Conservation (phyloP, 1,140 invertebrate genomes). For the Drosophila watanabei region DNA sequence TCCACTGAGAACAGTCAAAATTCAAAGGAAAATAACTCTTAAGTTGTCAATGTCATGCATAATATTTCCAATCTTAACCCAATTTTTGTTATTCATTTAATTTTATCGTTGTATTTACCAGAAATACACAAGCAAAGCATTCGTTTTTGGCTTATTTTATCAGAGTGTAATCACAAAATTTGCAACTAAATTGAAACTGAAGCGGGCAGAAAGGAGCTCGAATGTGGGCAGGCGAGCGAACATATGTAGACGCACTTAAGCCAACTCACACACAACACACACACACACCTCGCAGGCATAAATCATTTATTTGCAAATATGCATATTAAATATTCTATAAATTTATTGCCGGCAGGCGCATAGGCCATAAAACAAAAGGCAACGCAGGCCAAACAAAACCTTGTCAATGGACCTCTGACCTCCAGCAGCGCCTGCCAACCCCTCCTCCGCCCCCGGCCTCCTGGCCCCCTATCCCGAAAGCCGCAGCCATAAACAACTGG, state of each 20-base stretch:
- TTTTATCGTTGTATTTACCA: background rate
- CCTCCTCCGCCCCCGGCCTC: background rate
- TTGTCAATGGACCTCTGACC: slow-evolving; percentile 50
- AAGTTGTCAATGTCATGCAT: background rate
- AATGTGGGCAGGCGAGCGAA: slow-evolving; percentile 33
- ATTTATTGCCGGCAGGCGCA: slow-evolving; percentile 68
- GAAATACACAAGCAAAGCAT: background rate
- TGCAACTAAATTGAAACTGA: slow-evolving; percentile 55
- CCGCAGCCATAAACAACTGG: slow-evolving; percentile 61
- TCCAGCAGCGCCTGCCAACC: background rate
- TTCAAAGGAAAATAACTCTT: background rate
- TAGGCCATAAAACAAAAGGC: slow-evolving; percentile 63
- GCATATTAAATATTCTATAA: slow-evolving; percentile 78
- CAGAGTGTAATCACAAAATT: slow-evolving; percentile 24
- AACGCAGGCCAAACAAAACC: slow-evolving; percentile 55
- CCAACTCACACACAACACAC: slow-evolving; percentile 20
- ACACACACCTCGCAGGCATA: slow-evolving; percentile 54
- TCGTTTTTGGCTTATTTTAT: slow-evolving; percentile 1
- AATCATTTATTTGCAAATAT: slow-evolving; percentile 76
- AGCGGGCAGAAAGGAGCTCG: slow-evolving; percentile 12
- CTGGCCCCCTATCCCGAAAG: slow-evolving; percentile 6
- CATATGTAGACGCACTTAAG: slow-evolving; percentile 64
- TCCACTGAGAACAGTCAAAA: too few species aligned
- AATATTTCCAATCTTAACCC: too few species aligned
- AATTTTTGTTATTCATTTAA: background rate